These are phyloP conservation scores for Callitettix versicolor DNA, from an alignment of 1,140 invertebrate genomes.

Conservation along the genomic window DNA sequence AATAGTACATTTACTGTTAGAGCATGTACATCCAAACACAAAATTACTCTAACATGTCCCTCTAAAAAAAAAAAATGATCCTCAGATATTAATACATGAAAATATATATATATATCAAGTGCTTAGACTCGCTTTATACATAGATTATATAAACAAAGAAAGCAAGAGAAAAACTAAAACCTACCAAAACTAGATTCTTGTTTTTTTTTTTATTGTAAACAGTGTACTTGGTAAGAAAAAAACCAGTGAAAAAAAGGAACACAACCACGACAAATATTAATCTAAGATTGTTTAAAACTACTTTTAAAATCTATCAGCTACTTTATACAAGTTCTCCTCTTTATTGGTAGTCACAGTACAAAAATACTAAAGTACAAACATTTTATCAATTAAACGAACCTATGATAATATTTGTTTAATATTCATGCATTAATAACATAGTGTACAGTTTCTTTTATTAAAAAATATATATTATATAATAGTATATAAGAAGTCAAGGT, in stretches of 20 bases:
- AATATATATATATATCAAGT: conserved; percentile 13
- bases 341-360: conserved; percentile 25
- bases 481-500: conserved; percentile 17
- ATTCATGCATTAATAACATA: conserved; percentile 24
- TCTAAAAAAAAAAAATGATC: conserved; percentile 12
- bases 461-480: conserved; percentile 25
- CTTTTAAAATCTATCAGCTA: conserved; percentile 18
- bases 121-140: background rate
- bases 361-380: conserved; percentile 28
- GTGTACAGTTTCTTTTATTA: conserved; percentile 23
- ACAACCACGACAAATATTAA: conserved; percentile 16
- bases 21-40: conserved; percentile 4
- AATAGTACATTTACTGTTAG: background rate
- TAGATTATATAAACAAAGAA: conserved; percentile 19
- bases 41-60: conserved; percentile 7
- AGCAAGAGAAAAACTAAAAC: conserved; percentile 17
- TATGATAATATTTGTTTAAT: conserved; percentile 17
- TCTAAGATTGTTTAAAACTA: conserved; percentile 12
- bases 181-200: conserved; percentile 12
- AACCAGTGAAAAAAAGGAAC: conserved; percentile 21
- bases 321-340: conserved; percentile 19
- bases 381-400: conserved; percentile 22
- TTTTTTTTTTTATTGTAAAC: too few relatives aligned
- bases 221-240: conserved; percentile 11
- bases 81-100: conserved; percentile 18